These are phyloP conservation scores for Mesocricetus auratus DNA, from an alignment of 2,113 vertebrate species.

Conservation along the genomic window DNA sequence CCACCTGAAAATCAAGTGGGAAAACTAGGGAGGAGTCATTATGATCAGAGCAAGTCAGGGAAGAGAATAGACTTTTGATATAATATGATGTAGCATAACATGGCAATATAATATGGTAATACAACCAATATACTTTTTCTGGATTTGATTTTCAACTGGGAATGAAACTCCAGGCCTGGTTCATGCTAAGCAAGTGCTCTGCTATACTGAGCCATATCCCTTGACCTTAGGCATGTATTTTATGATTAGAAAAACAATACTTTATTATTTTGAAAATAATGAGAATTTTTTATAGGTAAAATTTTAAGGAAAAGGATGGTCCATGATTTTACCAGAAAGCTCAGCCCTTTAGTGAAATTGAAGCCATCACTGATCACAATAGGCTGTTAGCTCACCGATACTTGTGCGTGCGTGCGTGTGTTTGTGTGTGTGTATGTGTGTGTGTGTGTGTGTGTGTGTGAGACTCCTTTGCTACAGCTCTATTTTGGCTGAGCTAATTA, in stretches of 20 bases:
- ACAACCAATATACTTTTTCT: not conserved
- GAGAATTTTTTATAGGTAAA: not conserved
- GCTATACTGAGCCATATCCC: not conserved
- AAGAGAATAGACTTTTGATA: not conserved
- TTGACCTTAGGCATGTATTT: not conserved
- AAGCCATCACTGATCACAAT: not conserved
- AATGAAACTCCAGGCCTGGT: not conserved
- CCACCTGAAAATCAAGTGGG: accelerated
- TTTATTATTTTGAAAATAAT: not conserved
- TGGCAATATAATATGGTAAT: not conserved
- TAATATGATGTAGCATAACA: not conserved
- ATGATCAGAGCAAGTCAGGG: not conserved
- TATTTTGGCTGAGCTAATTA: not conserved
- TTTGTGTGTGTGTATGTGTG: no score
- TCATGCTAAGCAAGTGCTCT: not conserved
- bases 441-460: no score
- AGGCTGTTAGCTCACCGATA: not conserved
- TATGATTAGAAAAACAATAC: not conserved
- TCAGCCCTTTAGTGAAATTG: not conserved
- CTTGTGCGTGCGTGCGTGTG: not conserved
- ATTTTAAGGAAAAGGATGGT: not conserved
- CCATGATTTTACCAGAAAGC: not conserved
- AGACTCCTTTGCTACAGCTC: not conserved
- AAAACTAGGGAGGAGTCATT: not conserved
- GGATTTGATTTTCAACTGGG: not conserved